These are phyloP conservation scores for Tethya wilhelma DNA, from an alignment of 37 sponge, comb jelly and placozoan genomes.

Conservation along the genomic window DNA sequence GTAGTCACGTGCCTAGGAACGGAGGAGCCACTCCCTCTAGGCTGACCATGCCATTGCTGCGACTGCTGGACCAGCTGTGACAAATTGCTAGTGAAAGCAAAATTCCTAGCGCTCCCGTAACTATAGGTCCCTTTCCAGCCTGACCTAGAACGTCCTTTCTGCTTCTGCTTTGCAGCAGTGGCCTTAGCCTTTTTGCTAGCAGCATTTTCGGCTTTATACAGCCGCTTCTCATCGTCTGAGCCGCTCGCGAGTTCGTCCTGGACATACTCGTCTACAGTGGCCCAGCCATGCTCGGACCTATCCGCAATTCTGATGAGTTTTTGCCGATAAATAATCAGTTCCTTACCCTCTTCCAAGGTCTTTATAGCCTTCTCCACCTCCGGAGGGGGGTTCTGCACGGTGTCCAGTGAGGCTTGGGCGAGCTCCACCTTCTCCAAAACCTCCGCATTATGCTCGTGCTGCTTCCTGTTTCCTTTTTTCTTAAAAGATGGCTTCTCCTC, in stretches of 20 bases:
- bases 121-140: not conserved
- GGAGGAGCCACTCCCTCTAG: not conserved
- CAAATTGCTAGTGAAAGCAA: not conserved
- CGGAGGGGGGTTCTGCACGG: not conserved
- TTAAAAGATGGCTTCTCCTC: not conserved
- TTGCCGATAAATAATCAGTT: not conserved
- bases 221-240: constrained; percentile 6
- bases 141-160: not conserved
- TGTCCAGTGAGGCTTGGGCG: not conserved
- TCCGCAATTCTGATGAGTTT: constrained; percentile 6
- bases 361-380: not conserved
- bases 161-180: not conserved
- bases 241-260: not conserved
- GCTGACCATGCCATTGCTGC: not conserved
- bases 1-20: too few relatives aligned
- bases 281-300: constrained; percentile 7
- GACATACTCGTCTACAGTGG: not conserved
- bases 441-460: not conserved
- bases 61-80: not conserved
- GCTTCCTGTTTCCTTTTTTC: not conserved
- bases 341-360: not conserved
- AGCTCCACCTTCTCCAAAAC: not conserved
- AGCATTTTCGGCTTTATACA: not conserved
- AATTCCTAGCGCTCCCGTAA: not conserved
- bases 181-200: not conserved